Base-by-base conservation (phyloP, 2,113 vertebrate species). In the Mormyrus iriodes region DNA sequence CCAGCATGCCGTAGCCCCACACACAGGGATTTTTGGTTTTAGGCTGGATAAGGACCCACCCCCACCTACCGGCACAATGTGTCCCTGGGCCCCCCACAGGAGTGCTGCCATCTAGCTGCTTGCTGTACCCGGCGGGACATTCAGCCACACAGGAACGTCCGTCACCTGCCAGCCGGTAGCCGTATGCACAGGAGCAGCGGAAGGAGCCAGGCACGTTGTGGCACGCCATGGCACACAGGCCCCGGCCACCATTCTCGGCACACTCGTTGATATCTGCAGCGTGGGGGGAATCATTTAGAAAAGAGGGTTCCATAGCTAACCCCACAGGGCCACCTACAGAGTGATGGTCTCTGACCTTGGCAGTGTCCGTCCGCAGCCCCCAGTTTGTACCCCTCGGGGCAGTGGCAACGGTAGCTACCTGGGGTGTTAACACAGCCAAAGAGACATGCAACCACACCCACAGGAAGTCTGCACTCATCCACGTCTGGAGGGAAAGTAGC, bases 381-480 rank as follows among this genome's bases (percentile, higher is more conserved):
- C 39, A 91, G 86, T 6, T 46, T 90, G 90, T 94, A 93, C 49
- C 94, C 94, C 21, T 55, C 15, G 46, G 93, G 92, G 91, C 93
- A 94, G 49, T 88, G 90, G 82, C 94, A 95, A 65, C 61, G 73
- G 88, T 93, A 93, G 87, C 92, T 94, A 52, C 94, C 94, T 0
- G 90, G 90, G 2, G 90, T 91, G 90, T 95, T 94, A 31, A 92
- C 88, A 46, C 94, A 94, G 17, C 92, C 93, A 46, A 93, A 94
- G 58, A 89, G 79, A 58, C 93, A 94, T 35, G 89, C 89, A 15
- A 90, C 90, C 46, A 90, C 87, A 49, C 88, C 91, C 53, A 73
- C 76, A 86, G 92, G 90, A 58, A 92, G 84, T 88, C 76, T 48
- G 42, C 94, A 93, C 92, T 95, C 94, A 79, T 94, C 92, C 79